A percentile compares a stretch with the other conserved stretches of the same genome.
Conservation (phyloP, 2,888 invertebrate genomes). For the Suillia variegata region DNA sequence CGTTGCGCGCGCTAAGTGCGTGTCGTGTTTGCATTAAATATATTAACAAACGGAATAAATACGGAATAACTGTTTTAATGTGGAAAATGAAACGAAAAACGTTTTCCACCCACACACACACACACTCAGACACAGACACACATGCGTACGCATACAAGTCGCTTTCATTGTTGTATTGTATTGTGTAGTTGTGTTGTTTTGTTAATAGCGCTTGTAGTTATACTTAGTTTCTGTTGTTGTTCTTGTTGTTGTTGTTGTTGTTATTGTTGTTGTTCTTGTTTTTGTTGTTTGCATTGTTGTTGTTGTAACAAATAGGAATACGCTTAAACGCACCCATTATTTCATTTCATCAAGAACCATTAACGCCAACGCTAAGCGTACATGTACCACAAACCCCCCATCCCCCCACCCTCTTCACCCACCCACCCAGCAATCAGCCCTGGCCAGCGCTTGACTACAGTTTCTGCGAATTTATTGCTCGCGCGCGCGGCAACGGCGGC, state of each 20-base stretch:
- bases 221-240: conserved; percentile 23
- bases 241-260: conserved; percentile 14
- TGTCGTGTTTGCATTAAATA: conserved; percentile 57
- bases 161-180: conserved; percentile 40
- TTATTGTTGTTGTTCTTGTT: conserved; percentile 22
- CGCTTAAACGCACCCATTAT: conserved; percentile 57
- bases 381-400: background rate
- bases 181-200: conserved; percentile 7
- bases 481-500: conserved; percentile 11
- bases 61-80: conserved; percentile 37
- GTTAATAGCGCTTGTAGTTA: background rate
- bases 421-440: conserved; percentile 24
- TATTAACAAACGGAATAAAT: conserved; percentile 52
- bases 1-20: background rate
- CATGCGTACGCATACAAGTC: conserved; percentile 31
- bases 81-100: conserved; percentile 49
- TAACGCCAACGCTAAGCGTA: conserved; percentile 45
- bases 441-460: no score
- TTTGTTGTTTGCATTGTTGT: conserved; percentile 26
- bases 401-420: background rate
- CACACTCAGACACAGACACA: conserved; percentile 29
- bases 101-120: conserved; percentile 41
- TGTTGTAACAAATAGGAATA: conserved; percentile 51
- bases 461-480: no score
- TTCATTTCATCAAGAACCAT: conserved; percentile 55